A percentile compares a stretch with the other conserved stretches of the same genome.
Conservation (phyloP, 2,113 vertebrate genomes). For the Podarcis raffonei region DNA sequence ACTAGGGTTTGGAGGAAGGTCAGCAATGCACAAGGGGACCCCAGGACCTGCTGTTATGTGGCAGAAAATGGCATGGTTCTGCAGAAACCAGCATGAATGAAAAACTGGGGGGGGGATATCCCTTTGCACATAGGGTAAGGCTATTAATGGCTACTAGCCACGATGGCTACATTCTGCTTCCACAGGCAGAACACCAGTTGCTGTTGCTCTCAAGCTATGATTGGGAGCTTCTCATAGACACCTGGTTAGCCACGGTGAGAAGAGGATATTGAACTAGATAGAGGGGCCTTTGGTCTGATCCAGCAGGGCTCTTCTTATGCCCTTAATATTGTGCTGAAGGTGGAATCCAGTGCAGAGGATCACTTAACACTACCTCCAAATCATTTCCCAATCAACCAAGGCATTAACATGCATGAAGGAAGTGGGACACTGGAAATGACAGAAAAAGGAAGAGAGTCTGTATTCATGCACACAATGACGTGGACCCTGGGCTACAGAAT, state of each 20-base stretch:
- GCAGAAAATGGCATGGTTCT: not conserved
- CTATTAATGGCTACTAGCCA: not conserved
- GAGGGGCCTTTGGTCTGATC: no score
- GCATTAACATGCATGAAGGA: not conserved
- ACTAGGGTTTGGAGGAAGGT: not conserved
- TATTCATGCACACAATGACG: not conserved
- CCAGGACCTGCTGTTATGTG: not conserved
- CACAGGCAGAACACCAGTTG: no score
- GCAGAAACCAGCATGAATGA: not conserved
- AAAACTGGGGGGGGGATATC: not conserved
- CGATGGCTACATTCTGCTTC: no score
- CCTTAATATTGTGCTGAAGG: no score
- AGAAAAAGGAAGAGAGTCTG: not conserved
- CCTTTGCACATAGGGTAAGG: not conserved
- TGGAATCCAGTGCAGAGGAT: not conserved
- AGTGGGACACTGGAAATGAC: not conserved
- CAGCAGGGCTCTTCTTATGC: no score
- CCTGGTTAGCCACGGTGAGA: no score
- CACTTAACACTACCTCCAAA: not conserved
- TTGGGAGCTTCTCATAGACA: no score
- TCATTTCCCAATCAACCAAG: not conserved
- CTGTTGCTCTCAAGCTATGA: no score
- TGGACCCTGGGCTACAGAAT: no score
- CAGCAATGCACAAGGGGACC: not conserved
- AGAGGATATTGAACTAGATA: no score